These are phyloP conservation scores for Aix galericulata DNA, from an alignment of 2,113 vertebrate species.

Conservation along the genomic window DNA sequence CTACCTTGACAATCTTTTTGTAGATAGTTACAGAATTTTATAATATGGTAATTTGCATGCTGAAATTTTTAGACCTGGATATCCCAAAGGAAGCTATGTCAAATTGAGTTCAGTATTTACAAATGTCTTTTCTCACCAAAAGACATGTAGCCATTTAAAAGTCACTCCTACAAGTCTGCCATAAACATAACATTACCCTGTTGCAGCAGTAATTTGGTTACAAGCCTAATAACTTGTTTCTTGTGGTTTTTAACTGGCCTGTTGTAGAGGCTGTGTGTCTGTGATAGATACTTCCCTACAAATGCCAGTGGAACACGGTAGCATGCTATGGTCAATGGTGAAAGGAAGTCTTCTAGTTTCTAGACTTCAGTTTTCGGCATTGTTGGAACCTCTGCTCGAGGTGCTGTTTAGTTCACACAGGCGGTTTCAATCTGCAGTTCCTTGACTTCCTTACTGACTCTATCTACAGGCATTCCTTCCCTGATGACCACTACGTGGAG, in stretches of 20 bases:
- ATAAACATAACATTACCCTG: too few relatives aligned
- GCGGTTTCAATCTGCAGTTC: background rate
- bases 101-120: background rate
- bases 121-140: background rate
- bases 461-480: conserved; percentile 91
- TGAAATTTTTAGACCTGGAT: background rate
- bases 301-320: background rate
- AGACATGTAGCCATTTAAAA: background rate
- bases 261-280: background rate
- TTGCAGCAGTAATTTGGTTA: background rate
- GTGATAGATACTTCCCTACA: background rate
- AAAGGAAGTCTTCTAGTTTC: background rate
- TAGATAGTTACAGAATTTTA: background rate
- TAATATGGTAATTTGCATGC: background rate
- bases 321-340: background rate
- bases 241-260: background rate
- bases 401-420: background rate
- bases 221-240: background rate
- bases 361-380: background rate
- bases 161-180: background rate
- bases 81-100: background rate
- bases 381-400: background rate
- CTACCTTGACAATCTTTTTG: background rate
- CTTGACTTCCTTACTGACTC: conserved; percentile 19
- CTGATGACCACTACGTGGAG: conserved; percentile 97